Base-by-base conservation (phyloP, 1,140 invertebrate genomes). In the Drosophila parabipectinata region DNA sequence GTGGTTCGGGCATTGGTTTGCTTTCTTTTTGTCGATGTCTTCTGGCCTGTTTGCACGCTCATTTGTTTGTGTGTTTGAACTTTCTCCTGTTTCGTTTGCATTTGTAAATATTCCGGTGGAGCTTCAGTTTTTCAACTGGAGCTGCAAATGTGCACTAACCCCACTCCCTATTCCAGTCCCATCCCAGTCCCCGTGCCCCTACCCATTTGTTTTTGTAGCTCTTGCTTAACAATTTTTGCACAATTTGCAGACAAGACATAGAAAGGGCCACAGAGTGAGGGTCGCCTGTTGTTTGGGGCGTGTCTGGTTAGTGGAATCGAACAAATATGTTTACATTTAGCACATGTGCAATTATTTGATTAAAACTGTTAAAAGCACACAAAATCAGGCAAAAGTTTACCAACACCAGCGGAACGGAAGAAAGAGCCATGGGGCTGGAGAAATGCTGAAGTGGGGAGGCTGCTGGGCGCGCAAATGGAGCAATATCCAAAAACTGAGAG, bases 21-120 rank as follows among this genome's bases (percentile, higher is more conserved):
- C 53, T 34, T 53, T 57, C 57, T 60, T 61, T 54, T 32, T 56
- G 50, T 24, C 45, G 59, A 68, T 85, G 73, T 80, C 77, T 85
- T 85, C 61, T 69, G 60, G 78, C 63, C 66, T 91, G 85, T 91
- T 91, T 91, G 87, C 83, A 79, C 84, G 82, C 87, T 91, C 90
- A 91, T 91, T 91, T 90, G 90, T 91, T 91, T 90, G 90, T 82
- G 72, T 91, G 77, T 91, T 91, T 91, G 90, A 89, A 91, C 90
- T 91, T 91, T 91, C 90, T 91, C 90, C 79, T 91, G 90, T 91
- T 91, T 88, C 90, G 90, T 91, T 91, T 91, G 90, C 90, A 91
- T 88, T 84, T 51, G 90, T 76, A 91, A 91, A 91, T 91, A 91
- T 91, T 90, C 79, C 85, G 85, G 79, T 47, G 45, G 66, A 66